Percentiles rank a stretch among this genome's conserved stretches.
phyloP scores from a whole-genome alignment of 2,888 invertebrate species.

The Thymelicus lineola region DNA sequence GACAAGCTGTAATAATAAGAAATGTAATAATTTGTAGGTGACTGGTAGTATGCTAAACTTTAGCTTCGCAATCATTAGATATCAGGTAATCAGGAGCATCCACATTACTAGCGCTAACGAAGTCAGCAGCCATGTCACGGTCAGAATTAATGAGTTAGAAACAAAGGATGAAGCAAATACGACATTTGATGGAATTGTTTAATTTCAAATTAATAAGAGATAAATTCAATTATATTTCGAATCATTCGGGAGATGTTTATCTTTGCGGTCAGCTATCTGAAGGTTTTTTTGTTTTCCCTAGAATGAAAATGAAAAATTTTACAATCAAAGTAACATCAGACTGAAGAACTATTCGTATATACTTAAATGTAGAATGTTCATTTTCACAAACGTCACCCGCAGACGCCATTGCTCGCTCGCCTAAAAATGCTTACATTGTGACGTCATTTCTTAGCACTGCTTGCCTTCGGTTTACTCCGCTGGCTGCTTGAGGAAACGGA shows the following conservation, averaged over 20 bases:
- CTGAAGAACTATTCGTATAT: conserved; percentile 38
- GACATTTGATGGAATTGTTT: conserved; percentile 13
- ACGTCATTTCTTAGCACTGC: conserved; percentile 31
- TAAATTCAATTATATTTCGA: background rate
- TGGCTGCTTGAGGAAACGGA: conserved; percentile 6
- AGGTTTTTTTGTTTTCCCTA: too few species aligned
- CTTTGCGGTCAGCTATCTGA: too few species aligned
- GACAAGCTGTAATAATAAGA: too few species aligned
- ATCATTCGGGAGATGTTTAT: too few species aligned
- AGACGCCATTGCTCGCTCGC: conserved; percentile 22
- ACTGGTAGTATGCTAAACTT: background rate
- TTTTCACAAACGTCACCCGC: conserved; percentile 19
- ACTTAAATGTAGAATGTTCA: conserved; percentile 23
- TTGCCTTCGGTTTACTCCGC: conserved; percentile 17
- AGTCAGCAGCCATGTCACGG: conserved; percentile 14
- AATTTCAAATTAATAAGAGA: conserved; percentile 5
- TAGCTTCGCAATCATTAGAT: background rate
- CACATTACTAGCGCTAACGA: conserved; percentile 19
- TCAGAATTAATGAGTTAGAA: conserved; percentile 19
- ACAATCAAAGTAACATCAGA: conserved; percentile 46
- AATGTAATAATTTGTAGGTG: too few species aligned
- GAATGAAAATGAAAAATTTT: conserved; percentile 38
- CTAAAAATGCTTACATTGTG: conserved; percentile 37
- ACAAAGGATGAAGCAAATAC: conserved; percentile 21
- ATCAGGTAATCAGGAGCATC: conserved; percentile 8